These are phyloP conservation scores for Prosopocoilus inquinatus DNA, from an alignment of 2,888 invertebrate species.

Conservation along the genomic window DNA sequence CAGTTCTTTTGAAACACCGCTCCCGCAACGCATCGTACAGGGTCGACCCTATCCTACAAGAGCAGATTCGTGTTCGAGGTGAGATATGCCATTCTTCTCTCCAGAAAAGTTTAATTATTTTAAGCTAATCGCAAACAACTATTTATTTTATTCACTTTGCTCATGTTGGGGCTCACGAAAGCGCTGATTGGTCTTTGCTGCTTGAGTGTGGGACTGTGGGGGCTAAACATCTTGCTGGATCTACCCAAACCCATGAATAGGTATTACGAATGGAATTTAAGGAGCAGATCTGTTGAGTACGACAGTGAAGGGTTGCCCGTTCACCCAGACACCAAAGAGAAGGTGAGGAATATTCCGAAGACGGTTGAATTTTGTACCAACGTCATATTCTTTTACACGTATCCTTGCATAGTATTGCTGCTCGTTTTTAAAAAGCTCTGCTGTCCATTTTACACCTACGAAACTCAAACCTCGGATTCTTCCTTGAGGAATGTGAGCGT, in stretches of 20 bases:
- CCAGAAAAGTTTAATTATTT: no score
- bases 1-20: no score
- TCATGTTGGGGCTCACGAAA: conserved; percentile 54
- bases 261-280: conserved; percentile 56
- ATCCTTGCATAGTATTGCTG: conserved; percentile 51
- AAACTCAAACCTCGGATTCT: not conserved
- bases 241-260: conserved; percentile 52
- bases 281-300: conserved; percentile 50
- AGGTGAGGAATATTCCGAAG: conserved; percentile 47
- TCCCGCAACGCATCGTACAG: no score
- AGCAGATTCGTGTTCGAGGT: no score
- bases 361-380: conserved; percentile 57
- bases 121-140: no score
- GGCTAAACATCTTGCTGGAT: conserved; percentile 54
- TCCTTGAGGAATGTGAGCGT: not conserved
- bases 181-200: conserved; percentile 54
- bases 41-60: no score
- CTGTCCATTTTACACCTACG: conserved; percentile 27
- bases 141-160: conserved; percentile 38
- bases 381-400: conserved; percentile 56
- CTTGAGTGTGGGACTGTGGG: conserved; percentile 53
- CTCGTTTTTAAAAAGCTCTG: conserved; percentile 31
- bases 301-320: conserved; percentile 60
- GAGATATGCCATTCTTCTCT: no score
- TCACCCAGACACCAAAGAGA: conserved; percentile 57